Evolutionary conservation across 2,113 vertebrate genomes (phyloP).

Genomic region (Cyanoramphus novaezelandiae): DNA sequence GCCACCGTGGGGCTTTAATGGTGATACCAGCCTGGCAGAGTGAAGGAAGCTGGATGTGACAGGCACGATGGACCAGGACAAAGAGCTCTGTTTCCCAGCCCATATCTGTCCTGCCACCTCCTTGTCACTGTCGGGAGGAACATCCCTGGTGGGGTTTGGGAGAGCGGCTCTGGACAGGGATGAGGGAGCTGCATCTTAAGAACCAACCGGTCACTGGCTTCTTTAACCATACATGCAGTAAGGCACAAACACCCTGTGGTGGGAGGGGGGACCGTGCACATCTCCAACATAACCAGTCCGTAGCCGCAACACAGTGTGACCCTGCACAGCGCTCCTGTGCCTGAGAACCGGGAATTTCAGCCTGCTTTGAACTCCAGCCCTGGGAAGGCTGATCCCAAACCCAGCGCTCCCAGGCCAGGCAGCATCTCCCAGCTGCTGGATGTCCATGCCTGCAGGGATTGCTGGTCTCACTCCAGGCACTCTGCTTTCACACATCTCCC

Average conservation of each 20-base stretch:
- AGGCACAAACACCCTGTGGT: neutral
- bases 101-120: neutral
- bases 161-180: neutral
- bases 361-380: neutral
- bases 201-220: accelerated
- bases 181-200: accelerated
- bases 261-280: accelerated
- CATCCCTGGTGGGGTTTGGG: accelerated
- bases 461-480: neutral
- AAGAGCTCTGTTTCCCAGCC: neutral
- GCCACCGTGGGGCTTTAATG: neutral
- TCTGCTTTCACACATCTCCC: neutral
- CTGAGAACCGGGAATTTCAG: neutral
- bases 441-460: accelerated
- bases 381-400: neutral
- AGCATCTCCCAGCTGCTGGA: neutral
- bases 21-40: neutral
- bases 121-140: neutral
- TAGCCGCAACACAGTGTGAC: accelerated
- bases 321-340: neutral
- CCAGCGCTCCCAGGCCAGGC: neutral
- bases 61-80: neutral
- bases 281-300: accelerated
- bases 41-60: neutral
- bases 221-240: accelerated